A percentile compares a stretch with the other conserved stretches of the same genome.
Evolutionary conservation across 2,113 vertebrate species (phyloP).

Genomic region (Brachypodius melanocephalos): DNA sequence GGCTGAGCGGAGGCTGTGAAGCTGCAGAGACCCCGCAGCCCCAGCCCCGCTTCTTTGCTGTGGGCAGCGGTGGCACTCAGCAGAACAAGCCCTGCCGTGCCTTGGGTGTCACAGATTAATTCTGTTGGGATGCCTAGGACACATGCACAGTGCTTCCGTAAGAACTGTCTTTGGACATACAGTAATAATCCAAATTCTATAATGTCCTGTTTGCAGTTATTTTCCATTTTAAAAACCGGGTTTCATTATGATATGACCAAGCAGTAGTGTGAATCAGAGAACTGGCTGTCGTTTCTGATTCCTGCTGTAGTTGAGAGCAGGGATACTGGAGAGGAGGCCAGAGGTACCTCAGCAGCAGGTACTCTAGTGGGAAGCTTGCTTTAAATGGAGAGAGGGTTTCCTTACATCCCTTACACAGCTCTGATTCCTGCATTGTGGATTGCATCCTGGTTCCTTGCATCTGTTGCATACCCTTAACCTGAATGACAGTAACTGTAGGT

Average conservation of each 20-base stretch:
- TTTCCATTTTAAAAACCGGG: background rate
- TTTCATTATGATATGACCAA: background rate
- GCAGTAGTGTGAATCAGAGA: background rate
- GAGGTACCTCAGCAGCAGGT: background rate
- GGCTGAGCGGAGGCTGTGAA: background rate
- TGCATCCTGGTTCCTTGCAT: background rate
- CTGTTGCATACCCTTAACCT: background rate
- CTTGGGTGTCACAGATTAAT: background rate
- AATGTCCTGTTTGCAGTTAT: background rate
- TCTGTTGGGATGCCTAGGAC: background rate
- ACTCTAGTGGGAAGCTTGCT: accelerated
- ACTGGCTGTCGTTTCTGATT: background rate
- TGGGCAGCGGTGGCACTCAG: background rate
- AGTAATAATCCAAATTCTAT: background rate
- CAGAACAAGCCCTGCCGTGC: background rate
- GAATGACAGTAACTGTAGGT: background rate
- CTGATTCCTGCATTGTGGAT: background rate
- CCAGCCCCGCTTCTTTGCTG: accelerated
- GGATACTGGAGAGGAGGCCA: background rate
- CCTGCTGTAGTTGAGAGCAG: background rate
- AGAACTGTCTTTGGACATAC: background rate
- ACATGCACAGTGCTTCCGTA: accelerated
- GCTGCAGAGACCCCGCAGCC: background rate
- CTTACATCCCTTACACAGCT: background rate
- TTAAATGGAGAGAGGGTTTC: background rate